Evolutionary conservation across 2,113 vertebrate genomes (phyloP).

Genomic region (Bubo scandiacus): DNA sequence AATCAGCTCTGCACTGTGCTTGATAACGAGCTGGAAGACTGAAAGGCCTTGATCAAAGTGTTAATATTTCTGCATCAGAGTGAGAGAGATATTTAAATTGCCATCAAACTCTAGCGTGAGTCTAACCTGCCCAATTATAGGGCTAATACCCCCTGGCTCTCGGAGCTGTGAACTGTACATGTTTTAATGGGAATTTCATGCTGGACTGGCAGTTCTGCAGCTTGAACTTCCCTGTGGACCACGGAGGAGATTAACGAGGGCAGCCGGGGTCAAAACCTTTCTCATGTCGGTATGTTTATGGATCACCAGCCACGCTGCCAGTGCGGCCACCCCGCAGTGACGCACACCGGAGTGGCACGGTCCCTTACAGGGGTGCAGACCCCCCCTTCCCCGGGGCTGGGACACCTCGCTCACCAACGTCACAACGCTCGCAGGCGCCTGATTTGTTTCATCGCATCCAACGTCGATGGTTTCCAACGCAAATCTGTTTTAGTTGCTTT

Average conservation of each 20-base stretch:
- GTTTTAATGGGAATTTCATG: background rate
- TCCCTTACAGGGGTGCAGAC: background rate
- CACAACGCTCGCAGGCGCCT: rapidly evolving
- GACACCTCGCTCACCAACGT: background rate
- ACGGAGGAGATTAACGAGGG: background rate
- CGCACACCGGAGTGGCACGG: rapidly evolving
- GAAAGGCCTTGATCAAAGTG: background rate
- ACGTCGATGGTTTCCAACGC: background rate
- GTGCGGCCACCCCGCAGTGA: rapidly evolving
- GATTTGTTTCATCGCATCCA: background rate
- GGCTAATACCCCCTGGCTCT: background rate
- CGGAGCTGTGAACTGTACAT: rapidly evolving
- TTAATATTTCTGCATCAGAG: background rate
- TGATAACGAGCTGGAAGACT: background rate
- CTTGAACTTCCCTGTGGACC: background rate
- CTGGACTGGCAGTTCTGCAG: background rate
- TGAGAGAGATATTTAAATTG: background rate
- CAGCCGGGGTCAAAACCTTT: background rate
- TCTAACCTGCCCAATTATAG: background rate
- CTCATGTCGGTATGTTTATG: rapidly evolving
- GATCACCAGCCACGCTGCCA: background rate
- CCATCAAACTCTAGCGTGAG: background rate
- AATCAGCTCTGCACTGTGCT: background rate
- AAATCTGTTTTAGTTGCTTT: background rate
- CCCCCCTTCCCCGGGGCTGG: no score